Base-by-base conservation (phyloP, 2,113 vertebrate species). In the Dendropsophus ebraccatus region DNA sequence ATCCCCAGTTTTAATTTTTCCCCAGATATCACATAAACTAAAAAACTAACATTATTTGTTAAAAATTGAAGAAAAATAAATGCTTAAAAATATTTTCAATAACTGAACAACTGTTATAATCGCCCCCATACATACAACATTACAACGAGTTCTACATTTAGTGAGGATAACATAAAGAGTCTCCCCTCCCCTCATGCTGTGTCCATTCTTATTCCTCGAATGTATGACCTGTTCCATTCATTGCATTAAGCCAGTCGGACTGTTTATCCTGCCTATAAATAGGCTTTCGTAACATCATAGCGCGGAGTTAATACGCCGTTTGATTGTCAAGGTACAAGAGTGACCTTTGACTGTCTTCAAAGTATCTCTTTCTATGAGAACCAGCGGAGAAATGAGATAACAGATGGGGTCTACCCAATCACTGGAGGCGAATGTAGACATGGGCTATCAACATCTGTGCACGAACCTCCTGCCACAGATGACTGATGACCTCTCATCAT, bases 351-450 rank as follows among this genome's bases (percentile, higher is more conserved):
- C 52, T 37, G 54, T 62, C 54, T 60, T 79, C 35, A 80, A 80
- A 60, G 54, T 37, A 45, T 23, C 35, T 21, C 17, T 0, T 58
- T 21, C 50, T 37, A 35, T 23, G 76, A 37, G 11, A 79, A 11
- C 12, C 19, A 41, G 21, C 9, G 35, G 52, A 80, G 54, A 41
- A 84, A 84, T 37, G 10, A 58, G 35, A n/a, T 30, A 49, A 62
- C 82, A 84, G 82, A 84, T 84, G 82, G 72, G 37, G n/a, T 84
- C 35, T 73, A 35, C 37, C 37, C 70, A 60, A 62, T 75, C 82
- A 62, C 70, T 25, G 28, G 70, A 74, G 67, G 62, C 50, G 30
- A 58, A 56, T 73, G 65, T 13, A 56, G 67, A 56, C 49, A 73
- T 25, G 19, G 14, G 37, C 45, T 49, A 83, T 73, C 65, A 83